Percentiles rank a stretch among this genome's conserved stretches.
phyloP scores from a whole-genome alignment of 2,888 invertebrate genomes.

The Stramonita haemastoma region DNA sequence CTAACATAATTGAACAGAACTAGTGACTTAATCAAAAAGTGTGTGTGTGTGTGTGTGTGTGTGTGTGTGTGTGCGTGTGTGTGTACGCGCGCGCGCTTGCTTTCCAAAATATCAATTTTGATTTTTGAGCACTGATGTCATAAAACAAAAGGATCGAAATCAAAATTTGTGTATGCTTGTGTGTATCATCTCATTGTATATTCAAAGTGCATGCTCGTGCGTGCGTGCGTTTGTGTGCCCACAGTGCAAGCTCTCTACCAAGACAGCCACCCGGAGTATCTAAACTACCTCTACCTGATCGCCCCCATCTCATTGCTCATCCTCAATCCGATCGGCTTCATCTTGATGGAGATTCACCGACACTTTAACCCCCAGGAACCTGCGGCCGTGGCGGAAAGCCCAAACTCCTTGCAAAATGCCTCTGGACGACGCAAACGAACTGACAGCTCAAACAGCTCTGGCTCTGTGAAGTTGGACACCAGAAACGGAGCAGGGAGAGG shows the following conservation, averaged over 20 bases:
- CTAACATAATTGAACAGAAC: no score
- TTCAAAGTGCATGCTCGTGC: no score
- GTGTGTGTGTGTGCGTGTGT: conserved; percentile 16
- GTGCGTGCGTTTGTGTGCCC: neutral
- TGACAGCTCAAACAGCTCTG: conserved; percentile 20
- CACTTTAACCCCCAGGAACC: conserved; percentile 24
- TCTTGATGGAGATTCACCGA: conserved; percentile 87
- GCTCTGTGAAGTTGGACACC: neutral
- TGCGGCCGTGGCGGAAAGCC: neutral
- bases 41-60: neutral
- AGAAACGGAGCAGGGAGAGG: neutral
- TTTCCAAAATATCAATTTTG: neutral
- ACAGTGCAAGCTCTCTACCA: conserved; percentile 86
- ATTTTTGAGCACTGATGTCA: no score
- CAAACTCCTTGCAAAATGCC: neutral
- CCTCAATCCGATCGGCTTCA: conserved; percentile 93
- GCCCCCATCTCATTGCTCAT: conserved; percentile 95
- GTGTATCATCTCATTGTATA: neutral
- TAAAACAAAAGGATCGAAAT: no score
- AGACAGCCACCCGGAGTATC: conserved; percentile 91
- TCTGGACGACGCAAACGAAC: neutral
- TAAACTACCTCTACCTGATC: conserved; percentile 92
- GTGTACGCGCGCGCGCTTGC: neutral
- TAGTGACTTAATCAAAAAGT: no score
- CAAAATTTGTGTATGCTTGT: neutral